A percentile compares a stretch with the other conserved stretches of the same genome.
phyloP scores from a whole-genome alignment of 2,797 vertebrate genomes.

The Tympanoctomys barrerae region DNA sequence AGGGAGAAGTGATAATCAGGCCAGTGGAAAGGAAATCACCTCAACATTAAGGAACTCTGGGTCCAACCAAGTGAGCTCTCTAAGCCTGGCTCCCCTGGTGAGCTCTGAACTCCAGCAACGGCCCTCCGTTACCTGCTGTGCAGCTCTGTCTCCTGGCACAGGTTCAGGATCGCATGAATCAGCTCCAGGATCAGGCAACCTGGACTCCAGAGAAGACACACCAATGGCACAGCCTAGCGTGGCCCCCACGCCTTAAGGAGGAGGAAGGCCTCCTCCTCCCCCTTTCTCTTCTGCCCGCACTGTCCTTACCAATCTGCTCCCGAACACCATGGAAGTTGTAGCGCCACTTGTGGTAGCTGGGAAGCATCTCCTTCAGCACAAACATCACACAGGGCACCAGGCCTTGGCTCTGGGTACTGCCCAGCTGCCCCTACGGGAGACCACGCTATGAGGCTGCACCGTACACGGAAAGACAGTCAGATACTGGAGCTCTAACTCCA shows the following conservation, averaged over 20 bases:
- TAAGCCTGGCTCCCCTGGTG: background rate
- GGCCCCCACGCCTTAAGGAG: background rate
- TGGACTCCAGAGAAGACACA: conserved; percentile 82
- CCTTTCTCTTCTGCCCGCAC: accelerated
- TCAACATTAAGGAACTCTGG: background rate
- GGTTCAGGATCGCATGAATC: conserved; percentile 97
- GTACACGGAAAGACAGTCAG: background rate
- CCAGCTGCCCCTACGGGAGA: conserved; percentile 94
- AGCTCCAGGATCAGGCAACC: conserved; percentile 97
- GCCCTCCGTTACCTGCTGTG: conserved; percentile 91
- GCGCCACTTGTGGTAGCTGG: conserved; percentile 98
- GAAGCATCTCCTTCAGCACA: conserved; percentile 98
- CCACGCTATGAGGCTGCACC: background rate
- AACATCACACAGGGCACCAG: conserved; percentile 97
- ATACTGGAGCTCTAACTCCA: conserved; percentile 28
- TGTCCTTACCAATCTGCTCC: conserved; percentile 94
- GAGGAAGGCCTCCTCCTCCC: background rate
- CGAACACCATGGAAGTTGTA: conserved; percentile 96
- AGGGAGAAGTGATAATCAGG: background rate
- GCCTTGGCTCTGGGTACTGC: conserved; percentile 97
- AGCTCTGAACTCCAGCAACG: background rate
- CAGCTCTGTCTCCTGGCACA: conserved; percentile 95
- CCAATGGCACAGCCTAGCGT: background rate
- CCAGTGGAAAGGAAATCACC: background rate
- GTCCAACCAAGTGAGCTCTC: background rate